Evolutionary conservation across 2,888 invertebrate genomes (phyloP).

Genomic region (Pandemis heparana): DNA sequence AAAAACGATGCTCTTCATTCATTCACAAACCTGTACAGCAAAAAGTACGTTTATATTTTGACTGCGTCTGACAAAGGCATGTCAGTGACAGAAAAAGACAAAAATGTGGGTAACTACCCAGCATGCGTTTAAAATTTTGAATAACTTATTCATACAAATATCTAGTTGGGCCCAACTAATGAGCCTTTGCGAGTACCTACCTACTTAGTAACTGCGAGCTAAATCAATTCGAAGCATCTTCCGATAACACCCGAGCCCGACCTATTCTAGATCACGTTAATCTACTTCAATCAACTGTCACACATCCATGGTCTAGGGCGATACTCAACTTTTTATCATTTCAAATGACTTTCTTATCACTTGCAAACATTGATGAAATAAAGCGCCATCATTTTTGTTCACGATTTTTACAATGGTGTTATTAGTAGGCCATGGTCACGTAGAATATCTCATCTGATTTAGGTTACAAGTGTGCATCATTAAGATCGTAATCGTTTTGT

Average conservation of each 20-base stretch:
- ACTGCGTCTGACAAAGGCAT: too few species aligned
- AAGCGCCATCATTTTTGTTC: slow-evolving; percentile 11
- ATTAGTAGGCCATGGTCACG: slow-evolving; percentile 37
- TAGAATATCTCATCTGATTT: slow-evolving; percentile 21
- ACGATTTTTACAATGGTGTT: slow-evolving; percentile 2
- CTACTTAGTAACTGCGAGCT: neutral
- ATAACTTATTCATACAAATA: too few species aligned
- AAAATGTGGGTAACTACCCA: too few species aligned
- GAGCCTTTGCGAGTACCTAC: too few species aligned
- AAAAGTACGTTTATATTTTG: too few species aligned
- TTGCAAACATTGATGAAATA: slow-evolving; percentile 22
- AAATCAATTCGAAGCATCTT: neutral
- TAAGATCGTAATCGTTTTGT: neutral
- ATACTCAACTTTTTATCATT: slow-evolving; percentile 23
- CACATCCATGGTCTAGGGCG: slow-evolving; percentile 15
- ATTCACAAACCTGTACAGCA: too few species aligned
- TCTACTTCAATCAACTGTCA: slow-evolving; percentile 5
- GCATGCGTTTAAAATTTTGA: too few species aligned
- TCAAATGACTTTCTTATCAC: slow-evolving; percentile 35
- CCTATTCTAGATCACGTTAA: neutral
- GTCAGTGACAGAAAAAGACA: too few species aligned
- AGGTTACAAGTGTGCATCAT: slow-evolving; percentile 13
- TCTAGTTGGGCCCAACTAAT: too few species aligned
- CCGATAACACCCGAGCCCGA: neutral
- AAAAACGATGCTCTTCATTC: too few species aligned